Evolutionary conservation across 1,140 invertebrate species (phyloP).

Genomic region (Ectropis grisescens): DNA sequence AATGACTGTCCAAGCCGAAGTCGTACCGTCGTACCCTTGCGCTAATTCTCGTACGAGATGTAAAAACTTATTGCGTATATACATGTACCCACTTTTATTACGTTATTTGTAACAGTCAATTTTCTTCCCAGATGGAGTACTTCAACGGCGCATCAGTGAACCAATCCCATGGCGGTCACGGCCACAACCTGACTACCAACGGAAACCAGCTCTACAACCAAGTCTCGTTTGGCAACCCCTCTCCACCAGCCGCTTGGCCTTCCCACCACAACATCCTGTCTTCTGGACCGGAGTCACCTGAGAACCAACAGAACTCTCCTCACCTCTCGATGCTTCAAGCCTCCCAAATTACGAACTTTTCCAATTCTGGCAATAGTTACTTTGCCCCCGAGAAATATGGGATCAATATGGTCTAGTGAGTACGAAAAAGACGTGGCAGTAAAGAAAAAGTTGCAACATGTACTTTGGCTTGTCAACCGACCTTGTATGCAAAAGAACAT

Average conservation of each 20-base stretch:
- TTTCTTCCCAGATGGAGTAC: constrained; percentile 73
- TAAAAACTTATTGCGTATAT: no score
- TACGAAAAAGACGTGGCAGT: no score
- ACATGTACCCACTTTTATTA: no score
- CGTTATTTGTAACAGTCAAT: no score
- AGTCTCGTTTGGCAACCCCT: constrained; percentile 53
- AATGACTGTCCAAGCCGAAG: no score
- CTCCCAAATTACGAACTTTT: constrained; percentile 57
- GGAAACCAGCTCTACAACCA: constrained; percentile 63
- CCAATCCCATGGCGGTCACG: constrained; percentile 48
- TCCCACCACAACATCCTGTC: constrained; percentile 57
- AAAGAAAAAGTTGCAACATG: no score
- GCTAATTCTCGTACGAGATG: no score
- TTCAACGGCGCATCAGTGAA: constrained; percentile 70
- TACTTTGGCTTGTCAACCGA: no score
- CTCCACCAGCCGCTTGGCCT: constrained; percentile 44
- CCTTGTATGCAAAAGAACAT: no score
- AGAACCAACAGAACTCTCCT: constrained; percentile 54
- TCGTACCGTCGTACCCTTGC: no score
- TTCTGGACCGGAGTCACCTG: constrained; percentile 49
- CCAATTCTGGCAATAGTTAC: constrained; percentile 53
- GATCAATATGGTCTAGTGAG: constrained; percentile 69
- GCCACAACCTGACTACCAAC: constrained; percentile 47
- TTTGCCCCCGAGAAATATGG: constrained; percentile 66
- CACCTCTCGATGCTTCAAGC: constrained; percentile 61